Percentiles rank a stretch among this genome's conserved stretches.
Conservation (phyloP, 2,113 vertebrate genomes). For the Donacobius atricapilla region DNA sequence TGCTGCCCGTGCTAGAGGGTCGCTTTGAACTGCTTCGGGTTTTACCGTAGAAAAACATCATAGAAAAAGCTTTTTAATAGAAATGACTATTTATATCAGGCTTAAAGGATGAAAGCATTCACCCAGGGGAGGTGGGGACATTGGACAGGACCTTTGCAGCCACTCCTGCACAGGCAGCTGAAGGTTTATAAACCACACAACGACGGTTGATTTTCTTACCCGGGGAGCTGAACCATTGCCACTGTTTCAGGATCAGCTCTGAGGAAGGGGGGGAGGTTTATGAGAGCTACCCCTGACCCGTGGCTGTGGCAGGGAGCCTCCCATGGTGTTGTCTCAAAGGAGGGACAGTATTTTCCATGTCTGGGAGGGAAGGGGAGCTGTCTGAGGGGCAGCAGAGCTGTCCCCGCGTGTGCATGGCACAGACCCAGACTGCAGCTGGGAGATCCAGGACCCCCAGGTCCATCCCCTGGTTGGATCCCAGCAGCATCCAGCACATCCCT, state of each 20-base stretch:
- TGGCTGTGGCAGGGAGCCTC: too few species aligned
- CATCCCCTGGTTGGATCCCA: neutral
- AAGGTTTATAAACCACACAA: fast-evolving
- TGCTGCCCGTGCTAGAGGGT: neutral
- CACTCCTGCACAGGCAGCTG: fast-evolving
- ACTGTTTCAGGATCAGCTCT: neutral
- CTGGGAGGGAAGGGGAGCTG: neutral
- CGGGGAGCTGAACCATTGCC: neutral
- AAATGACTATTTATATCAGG: neutral
- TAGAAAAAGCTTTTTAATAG: fast-evolving
- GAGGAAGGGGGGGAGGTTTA: neutral
- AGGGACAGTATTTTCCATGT: fast-evolving
- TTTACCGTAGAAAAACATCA: fast-evolving
- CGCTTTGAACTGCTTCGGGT: fast-evolving
- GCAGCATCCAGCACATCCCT: neutral
- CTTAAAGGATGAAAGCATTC: neutral
- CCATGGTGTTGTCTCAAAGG: fast-evolving
- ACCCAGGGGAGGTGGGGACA: neutral
- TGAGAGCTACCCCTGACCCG: fast-evolving
- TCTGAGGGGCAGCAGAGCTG: neutral
- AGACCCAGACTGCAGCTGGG: too few species aligned
- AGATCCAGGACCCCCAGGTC: fast-evolving
- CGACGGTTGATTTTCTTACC: neutral
- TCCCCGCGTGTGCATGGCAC: fast-evolving
- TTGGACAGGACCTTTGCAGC: fast-evolving